Evolutionary conservation across 2,113 vertebrate genomes (phyloP).

Genomic region (Falcunculus frontatus): DNA sequence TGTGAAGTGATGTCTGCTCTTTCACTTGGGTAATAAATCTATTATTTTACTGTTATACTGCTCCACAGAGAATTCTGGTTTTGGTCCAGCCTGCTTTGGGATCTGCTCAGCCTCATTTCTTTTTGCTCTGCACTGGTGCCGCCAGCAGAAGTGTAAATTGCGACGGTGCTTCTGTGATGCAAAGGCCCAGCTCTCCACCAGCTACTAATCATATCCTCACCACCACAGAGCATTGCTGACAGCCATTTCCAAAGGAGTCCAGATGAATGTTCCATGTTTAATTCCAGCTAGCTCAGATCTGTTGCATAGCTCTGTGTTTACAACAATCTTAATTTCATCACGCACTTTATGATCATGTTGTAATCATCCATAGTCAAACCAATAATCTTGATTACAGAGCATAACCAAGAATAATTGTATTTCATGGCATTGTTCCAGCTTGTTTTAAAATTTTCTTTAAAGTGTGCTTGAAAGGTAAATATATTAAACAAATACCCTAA

Average conservation of each 20-base stretch:
- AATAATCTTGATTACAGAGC: background rate
- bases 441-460: background rate
- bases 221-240: background rate
- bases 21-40: conserved; percentile 42
- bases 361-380: background rate
- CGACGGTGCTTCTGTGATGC: background rate
- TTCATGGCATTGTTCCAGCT: background rate
- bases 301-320: background rate
- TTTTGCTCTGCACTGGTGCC: background rate
- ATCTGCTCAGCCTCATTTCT: conserved; percentile 22
- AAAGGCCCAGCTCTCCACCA: background rate
- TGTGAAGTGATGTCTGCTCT: conserved; percentile 12
- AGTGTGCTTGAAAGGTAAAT: background rate
- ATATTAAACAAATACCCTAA: background rate
- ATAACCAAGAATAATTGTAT: background rate
- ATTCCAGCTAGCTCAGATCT: background rate
- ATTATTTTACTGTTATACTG: conserved; percentile 21
- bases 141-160: conserved; percentile 34
- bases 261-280: background rate
- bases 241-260: background rate
- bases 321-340: background rate
- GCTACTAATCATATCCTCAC: background rate
- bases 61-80: conserved; percentile 16
- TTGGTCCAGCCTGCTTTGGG: conserved; percentile 22
- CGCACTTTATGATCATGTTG: background rate